Evolutionary conservation across 2,888 invertebrate genomes (phyloP).

Genomic region (Drosophila niveifrons): DNA sequence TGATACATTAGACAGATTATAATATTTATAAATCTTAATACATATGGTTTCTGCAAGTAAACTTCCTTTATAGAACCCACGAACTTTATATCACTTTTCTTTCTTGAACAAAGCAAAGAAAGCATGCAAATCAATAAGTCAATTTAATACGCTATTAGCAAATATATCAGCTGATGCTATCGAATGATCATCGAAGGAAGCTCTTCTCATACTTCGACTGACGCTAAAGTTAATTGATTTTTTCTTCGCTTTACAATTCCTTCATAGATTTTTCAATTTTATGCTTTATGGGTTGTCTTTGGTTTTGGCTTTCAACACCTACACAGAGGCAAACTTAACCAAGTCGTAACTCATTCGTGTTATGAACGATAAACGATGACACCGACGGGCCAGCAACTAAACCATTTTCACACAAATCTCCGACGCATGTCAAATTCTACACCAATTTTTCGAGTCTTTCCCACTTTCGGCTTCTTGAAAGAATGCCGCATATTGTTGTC

Average conservation of each 20-base stretch:
- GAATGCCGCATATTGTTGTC: conserved; percentile 80
- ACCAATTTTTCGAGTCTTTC: conserved; percentile 29
- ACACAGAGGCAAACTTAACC: conserved; percentile 39
- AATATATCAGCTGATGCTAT: conserved; percentile 21
- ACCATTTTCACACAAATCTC: conserved; percentile 67
- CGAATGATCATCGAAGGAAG: conserved; percentile 4
- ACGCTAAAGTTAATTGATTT: conserved; percentile 38
- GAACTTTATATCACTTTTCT: conserved; percentile 6
- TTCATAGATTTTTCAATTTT: neutral
- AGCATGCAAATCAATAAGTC: conserved; percentile 71
- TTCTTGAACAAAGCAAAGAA: conserved; percentile 27
- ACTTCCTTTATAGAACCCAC: neutral
- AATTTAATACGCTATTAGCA: conserved; percentile 59
- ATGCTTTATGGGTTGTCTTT: conserved; percentile 12
- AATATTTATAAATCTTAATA: neutral
- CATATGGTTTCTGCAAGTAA: neutral
- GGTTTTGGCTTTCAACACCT: conserved; percentile 66
- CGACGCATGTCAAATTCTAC: conserved; percentile 58
- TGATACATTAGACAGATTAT: no score
- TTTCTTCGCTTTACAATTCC: neutral
- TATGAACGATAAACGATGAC: conserved; percentile 64
- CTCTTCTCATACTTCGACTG: neutral
- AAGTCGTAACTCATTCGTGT: conserved; percentile 68
- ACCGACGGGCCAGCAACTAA: conserved; percentile 43
- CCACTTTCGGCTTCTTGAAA: conserved; percentile 40